These are phyloP conservation scores for Cryptoblepharus egeriae DNA, from an alignment of 2,797 vertebrate genomes.

Conservation along the genomic window DNA sequence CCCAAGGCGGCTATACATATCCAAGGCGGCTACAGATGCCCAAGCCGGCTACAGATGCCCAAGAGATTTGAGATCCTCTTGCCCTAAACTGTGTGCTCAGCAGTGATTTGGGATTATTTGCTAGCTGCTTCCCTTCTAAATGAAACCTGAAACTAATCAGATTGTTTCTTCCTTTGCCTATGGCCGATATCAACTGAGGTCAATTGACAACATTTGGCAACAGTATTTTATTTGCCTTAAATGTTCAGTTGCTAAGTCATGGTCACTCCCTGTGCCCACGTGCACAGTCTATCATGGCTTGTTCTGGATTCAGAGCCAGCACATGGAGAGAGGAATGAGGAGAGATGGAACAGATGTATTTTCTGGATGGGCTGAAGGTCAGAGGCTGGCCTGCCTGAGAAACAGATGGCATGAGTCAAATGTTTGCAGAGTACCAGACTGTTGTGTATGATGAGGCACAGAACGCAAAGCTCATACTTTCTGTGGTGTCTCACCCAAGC, in stretches of 20 bases:
- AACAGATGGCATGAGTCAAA: constrained; percentile 5
- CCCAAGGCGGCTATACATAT: too few relatives aligned
- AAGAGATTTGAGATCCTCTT: neutral
- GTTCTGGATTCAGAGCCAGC: neutral
- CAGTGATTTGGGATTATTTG: neutral
- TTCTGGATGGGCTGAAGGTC: constrained; percentile 29
- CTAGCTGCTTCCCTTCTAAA: neutral
- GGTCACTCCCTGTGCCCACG: neutral
- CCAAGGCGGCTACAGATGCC: too few relatives aligned
- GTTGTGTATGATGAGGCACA: neutral
- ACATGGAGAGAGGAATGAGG: constrained; percentile 2
- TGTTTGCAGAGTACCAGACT: constrained; percentile 7
- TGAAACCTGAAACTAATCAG: neutral
- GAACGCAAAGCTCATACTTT: neutral
- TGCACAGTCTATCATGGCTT: neutral
- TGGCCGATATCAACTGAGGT: neutral
- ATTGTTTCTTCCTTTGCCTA: neutral
- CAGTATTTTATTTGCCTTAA: neutral
- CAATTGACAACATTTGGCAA: neutral
- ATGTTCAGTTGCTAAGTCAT: constrained; percentile 20
- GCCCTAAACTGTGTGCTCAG: neutral
- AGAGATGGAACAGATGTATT: constrained; percentile 22
- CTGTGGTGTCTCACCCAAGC: neutral
- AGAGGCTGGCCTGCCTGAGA: neutral
- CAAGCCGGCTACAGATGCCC: neutral